A percentile compares a stretch with the other conserved stretches of the same genome.
These are phyloP conservation scores for Elaphurus davidianus DNA, from an alignment of 2,113 vertebrate genomes.

Conservation along the genomic window DNA sequence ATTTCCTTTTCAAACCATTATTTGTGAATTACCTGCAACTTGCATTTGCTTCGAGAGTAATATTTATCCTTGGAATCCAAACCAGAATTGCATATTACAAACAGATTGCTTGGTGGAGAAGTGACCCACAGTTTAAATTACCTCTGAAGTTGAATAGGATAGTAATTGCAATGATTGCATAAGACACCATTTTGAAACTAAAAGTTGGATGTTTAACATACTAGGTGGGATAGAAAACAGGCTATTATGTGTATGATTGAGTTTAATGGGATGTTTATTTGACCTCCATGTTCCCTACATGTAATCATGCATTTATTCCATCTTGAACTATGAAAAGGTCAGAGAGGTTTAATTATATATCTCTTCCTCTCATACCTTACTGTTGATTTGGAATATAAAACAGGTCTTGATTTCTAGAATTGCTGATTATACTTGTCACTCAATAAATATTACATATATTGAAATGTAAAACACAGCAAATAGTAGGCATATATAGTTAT, in stretches of 20 bases:
- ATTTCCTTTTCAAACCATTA: conserved; percentile 41
- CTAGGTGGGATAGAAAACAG: conserved; percentile 36
- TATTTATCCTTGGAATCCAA: conserved; percentile 55
- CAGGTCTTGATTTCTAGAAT: conserved; percentile 29
- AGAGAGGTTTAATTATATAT: conserved; percentile 20
- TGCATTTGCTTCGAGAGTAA: conserved; percentile 45
- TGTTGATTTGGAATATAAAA: conserved; percentile 21
- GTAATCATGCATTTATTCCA: conserved; percentile 43
- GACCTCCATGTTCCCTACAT: not conserved
- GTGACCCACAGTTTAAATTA: conserved; percentile 25
- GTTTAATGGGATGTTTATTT: conserved; percentile 51
- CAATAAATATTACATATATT: not conserved
- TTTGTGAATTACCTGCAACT: conserved; percentile 44
- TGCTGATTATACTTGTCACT: not conserved
- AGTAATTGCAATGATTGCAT: conserved; percentile 53
- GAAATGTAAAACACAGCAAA: not conserved
- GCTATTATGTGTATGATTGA: conserved; percentile 24
- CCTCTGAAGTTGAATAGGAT: conserved; percentile 41
- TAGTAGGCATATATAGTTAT: not conserved
- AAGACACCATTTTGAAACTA: conserved; percentile 54
- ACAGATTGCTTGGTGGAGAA: conserved; percentile 29
- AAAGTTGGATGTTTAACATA: conserved; percentile 49
- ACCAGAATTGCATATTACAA: conserved; percentile 28
- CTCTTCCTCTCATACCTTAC: not conserved
- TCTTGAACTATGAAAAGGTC: conserved; percentile 29